phyloP scores from a whole-genome alignment of 2,797 vertebrate species.

The Rhinophrynus dorsalis region DNA sequence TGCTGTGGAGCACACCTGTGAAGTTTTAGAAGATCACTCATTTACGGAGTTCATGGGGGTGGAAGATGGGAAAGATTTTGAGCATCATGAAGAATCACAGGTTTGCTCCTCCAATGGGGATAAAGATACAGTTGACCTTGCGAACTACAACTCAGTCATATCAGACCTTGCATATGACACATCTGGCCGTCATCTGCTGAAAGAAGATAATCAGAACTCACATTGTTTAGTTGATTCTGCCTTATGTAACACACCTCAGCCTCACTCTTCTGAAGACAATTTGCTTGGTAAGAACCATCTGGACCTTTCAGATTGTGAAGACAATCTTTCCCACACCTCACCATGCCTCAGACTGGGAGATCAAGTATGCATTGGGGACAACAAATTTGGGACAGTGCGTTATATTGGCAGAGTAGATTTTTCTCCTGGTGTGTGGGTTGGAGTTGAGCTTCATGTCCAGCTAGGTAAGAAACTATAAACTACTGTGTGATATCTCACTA shows the following conservation, averaged over 20 bases:
- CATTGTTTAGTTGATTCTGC: slow-evolving; percentile 6
- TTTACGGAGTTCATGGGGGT: slow-evolving; percentile 96
- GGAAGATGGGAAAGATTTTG: slow-evolving; percentile 78
- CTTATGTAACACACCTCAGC: neutral
- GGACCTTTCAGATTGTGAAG: slow-evolving; percentile 71
- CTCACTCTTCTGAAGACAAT: slow-evolving; percentile 46
- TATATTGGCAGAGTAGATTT: slow-evolving; percentile 84
- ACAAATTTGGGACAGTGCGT: slow-evolving; percentile 71
- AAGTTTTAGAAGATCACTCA: slow-evolving; percentile 71
- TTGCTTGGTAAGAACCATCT: slow-evolving; percentile 57
- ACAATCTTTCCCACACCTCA: slow-evolving; percentile 54
- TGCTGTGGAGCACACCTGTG: slow-evolving; percentile 60
- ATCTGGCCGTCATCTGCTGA: neutral
- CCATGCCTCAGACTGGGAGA: slow-evolving; percentile 76
- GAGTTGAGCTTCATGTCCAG: slow-evolving; percentile 78
- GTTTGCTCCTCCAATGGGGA: slow-evolving; percentile 49
- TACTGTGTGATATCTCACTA: no score
- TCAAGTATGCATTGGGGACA: slow-evolving; percentile 80
- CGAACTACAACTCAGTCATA: neutral
- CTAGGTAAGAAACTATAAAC: slow-evolving; percentile 72
- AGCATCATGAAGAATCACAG: slow-evolving; percentile 60
- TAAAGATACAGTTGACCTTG: slow-evolving; percentile 37
- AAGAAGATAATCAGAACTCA: slow-evolving; percentile 39
- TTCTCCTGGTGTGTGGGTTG: slow-evolving; percentile 81
- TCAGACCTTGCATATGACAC: slow-evolving; percentile 15